Percentiles rank a stretch among this genome's conserved stretches.
Evolutionary conservation across 2,888 invertebrate genomes (phyloP).

Genomic region (Phyto melanocephala): DNA sequence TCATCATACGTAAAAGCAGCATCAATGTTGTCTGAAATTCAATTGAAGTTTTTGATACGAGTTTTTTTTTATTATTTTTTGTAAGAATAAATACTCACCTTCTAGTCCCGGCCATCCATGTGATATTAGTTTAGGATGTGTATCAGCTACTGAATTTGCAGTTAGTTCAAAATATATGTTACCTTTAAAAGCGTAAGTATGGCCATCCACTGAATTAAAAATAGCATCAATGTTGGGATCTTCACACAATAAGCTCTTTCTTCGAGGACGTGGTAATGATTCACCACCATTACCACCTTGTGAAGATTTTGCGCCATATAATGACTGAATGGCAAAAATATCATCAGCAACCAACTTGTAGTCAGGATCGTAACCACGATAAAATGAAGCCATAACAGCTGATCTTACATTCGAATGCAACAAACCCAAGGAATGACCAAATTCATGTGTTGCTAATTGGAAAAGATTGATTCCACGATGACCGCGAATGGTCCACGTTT

Average conservation of each 20-base stretch:
- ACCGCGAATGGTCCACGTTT: constrained; percentile 93
- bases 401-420: constrained; percentile 94
- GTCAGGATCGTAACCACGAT: constrained; percentile 91
- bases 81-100: constrained; percentile 75
- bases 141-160: constrained; percentile 89
- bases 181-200: constrained; percentile 94
- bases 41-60: too few species aligned
- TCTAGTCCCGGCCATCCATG: constrained; percentile 91
- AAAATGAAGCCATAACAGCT: constrained; percentile 98
- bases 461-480: constrained; percentile 93
- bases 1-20: constrained; percentile 79
- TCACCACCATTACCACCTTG: too few species aligned
- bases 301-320: constrained; percentile 87
- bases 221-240: constrained; percentile 92
- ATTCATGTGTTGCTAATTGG: constrained; percentile 97
- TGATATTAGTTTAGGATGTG: constrained; percentile 91
- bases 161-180: constrained; percentile 93
- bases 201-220: constrained; percentile 92
- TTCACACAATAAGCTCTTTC: constrained; percentile 87
- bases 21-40: too few species aligned
- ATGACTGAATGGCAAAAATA: constrained; percentile 82
- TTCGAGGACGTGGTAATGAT: constrained; percentile 79
- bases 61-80: too few species aligned
- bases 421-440: constrained; percentile 96
- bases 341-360: constrained; percentile 94